Percentiles rank a stretch among this genome's conserved stretches.
phyloP scores from a whole-genome alignment of 2,113 vertebrate genomes.

The Halichoeres trimaculatus region DNA sequence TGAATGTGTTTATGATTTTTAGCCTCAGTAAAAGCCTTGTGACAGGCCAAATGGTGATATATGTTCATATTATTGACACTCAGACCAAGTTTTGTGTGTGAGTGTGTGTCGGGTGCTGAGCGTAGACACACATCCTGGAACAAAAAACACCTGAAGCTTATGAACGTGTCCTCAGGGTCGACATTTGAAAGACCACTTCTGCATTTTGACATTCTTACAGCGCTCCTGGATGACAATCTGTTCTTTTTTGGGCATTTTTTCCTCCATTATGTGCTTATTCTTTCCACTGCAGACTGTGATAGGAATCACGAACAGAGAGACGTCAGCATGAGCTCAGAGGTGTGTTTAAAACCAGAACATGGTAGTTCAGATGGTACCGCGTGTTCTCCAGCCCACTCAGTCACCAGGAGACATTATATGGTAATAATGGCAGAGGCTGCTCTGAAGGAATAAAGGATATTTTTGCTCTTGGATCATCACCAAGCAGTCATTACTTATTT shows the following conservation, averaged over 20 bases:
- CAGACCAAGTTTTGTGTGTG: slow-evolving; percentile 39
- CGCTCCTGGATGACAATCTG: neutral
- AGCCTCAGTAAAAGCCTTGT: slow-evolving; percentile 78
- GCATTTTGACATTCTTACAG: slow-evolving; percentile 26
- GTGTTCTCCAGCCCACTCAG: neutral
- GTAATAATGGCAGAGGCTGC: neutral
- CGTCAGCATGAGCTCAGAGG: neutral
- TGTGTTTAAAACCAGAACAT: neutral
- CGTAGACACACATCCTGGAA: neutral
- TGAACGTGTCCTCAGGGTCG: slow-evolving; percentile 11
- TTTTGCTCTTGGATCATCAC: neutral
- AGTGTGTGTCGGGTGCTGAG: slow-evolving; percentile 49
- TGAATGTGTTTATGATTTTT: slow-evolving; percentile 78
- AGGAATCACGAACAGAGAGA: neutral
- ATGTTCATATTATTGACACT: slow-evolving; percentile 67
- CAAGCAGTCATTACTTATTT: neutral
- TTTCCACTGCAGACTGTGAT: neutral
- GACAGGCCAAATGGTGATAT: slow-evolving; percentile 75
- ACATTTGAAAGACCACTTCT: slow-evolving; percentile 30
- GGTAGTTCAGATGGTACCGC: neutral
- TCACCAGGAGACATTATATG: neutral
- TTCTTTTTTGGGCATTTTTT: slow-evolving; percentile 17
- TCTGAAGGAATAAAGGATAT: neutral
- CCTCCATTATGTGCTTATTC: neutral
- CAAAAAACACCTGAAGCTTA: slow-evolving; percentile 13